Percentiles rank a stretch among this genome's conserved stretches.
Conservation (phyloP, 1,140 invertebrate species). For the Drosophila lacertosa region DNA sequence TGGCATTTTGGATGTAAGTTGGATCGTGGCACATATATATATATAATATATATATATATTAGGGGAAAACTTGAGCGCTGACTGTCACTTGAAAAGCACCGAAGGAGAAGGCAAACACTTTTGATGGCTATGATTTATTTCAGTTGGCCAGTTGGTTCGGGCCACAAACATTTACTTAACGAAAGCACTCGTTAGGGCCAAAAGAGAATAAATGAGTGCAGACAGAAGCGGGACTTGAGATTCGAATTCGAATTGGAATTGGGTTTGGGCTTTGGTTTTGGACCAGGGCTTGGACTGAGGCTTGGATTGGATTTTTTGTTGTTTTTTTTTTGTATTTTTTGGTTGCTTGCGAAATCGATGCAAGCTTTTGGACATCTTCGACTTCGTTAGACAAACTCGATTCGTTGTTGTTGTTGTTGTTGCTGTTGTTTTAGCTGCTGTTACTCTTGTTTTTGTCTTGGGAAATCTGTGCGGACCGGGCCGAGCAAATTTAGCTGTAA, state of each 20-base stretch:
- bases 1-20: constrained; percentile 43
- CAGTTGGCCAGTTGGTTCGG: constrained; percentile 24
- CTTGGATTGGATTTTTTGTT: no score
- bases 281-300: not conserved
- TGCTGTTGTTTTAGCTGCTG: constrained; percentile 39
- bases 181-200: constrained; percentile 22
- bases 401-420: constrained; percentile 37
- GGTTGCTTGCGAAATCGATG: constrained; percentile 65
- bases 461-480: constrained; percentile 74
- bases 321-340: no score
- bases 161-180: constrained; percentile 37
- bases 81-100: constrained; percentile 32
- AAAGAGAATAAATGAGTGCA: constrained; percentile 57
- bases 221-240: constrained; percentile 55
- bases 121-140: constrained; percentile 59
- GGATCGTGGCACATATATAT: constrained; percentile 22
- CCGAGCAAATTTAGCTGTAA: constrained; percentile 83
- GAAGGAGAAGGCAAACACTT: constrained; percentile 37
- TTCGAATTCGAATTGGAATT: constrained; percentile 26
- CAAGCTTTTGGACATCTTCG: constrained; percentile 72
- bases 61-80: constrained; percentile 30
- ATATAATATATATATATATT: not conserved
- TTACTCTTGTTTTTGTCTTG: constrained; percentile 58
- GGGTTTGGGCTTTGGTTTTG: constrained; percentile 10
- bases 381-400: constrained; percentile 43